Conservation (phyloP, 2,113 vertebrate species). For the Leiothrix lutea region DNA sequence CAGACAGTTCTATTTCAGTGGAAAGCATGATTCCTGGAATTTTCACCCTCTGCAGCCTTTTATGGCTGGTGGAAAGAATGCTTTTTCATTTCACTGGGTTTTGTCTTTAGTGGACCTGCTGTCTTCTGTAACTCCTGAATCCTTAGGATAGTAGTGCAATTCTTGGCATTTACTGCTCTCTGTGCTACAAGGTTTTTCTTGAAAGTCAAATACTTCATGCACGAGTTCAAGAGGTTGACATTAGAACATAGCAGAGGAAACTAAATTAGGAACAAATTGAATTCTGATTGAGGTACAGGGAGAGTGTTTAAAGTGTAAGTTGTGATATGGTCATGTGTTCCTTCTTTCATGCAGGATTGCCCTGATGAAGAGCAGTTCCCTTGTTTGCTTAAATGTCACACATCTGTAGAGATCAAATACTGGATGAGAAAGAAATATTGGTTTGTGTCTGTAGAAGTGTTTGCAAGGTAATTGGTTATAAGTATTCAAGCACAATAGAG, state of each 20-base stretch:
- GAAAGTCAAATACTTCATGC: background rate
- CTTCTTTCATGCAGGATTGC: background rate
- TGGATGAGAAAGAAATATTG: background rate
- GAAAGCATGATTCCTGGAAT: background rate
- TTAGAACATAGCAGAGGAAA: background rate
- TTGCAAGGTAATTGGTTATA: background rate
- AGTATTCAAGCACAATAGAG: background rate
- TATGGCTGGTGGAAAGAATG: background rate
- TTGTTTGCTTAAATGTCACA: background rate
- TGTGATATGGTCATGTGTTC: background rate
- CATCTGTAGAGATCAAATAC: background rate
- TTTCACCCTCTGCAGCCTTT: background rate
- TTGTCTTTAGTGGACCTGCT: background rate
- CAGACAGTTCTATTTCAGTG: background rate
- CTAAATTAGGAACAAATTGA: background rate
- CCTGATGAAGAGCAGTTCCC: background rate
- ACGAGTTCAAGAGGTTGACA: background rate
- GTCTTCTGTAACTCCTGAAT: background rate
- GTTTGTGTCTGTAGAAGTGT: background rate
- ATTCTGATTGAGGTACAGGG: background rate
- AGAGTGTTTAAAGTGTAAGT: background rate
- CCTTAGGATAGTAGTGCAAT: background rate
- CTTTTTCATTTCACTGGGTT: background rate
- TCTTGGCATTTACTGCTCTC: background rate
- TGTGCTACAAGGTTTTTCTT: background rate